Evolutionary conservation across 1,140 invertebrate genomes (phyloP).

Genomic region (Danaus melanippus): DNA sequence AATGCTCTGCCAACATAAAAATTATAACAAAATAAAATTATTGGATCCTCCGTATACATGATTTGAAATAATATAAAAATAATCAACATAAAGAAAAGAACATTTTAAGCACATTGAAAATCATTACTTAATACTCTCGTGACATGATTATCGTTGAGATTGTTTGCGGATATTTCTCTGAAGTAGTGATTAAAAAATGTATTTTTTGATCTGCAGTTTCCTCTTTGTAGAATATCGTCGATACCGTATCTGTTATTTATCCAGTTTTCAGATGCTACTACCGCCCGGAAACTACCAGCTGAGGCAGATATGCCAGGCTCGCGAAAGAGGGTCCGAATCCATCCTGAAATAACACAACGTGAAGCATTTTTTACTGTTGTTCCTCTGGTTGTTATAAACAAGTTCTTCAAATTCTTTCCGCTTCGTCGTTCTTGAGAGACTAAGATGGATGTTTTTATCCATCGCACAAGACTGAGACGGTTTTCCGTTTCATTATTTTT

Average conservation of each 20-base stretch:
- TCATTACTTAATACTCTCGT: no score
- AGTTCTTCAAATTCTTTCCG: no score
- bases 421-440: conserved; percentile 20
- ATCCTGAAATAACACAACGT: conserved; percentile 28
- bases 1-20: no score
- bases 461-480: conserved; percentile 27
- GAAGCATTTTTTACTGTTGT: conserved; percentile 20
- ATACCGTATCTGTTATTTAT: conserved; percentile 13
- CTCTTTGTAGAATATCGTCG: conserved; percentile 28
- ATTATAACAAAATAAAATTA: no score
- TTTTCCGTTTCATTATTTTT: no score
- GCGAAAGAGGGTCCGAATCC: conserved; percentile 25
- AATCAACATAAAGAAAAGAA: no score
- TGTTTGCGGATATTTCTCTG: no score
- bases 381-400: conserved; percentile 20
- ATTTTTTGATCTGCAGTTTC: conserved; percentile 29
- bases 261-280: conserved; percentile 27
- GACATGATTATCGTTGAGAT: no score
- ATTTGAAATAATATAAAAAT: no score
- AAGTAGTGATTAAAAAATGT: no score
- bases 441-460: conserved; percentile 25
- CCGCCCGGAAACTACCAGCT: conserved; percentile 26
- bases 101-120: no score
- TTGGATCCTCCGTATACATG: no score
- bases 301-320: conserved; percentile 22